These are phyloP conservation scores for Euplagia quadripunctaria DNA, from an alignment of 2,888 invertebrate species.

Conservation along the genomic window DNA sequence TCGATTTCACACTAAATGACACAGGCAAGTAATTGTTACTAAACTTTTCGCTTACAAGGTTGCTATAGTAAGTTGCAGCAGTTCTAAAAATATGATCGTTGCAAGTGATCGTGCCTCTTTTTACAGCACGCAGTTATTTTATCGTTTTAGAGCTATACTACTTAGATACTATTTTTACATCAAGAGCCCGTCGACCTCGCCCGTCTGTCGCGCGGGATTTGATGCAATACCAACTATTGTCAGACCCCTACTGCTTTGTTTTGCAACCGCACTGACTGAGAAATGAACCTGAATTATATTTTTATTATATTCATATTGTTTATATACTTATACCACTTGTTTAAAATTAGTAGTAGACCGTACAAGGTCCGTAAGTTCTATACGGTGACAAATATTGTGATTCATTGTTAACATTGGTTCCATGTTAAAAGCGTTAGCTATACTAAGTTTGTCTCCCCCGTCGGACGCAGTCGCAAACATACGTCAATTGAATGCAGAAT, in stretches of 20 bases:
- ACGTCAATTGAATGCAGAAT: slow-evolving; percentile 79
- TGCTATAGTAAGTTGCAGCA: slow-evolving; percentile 35
- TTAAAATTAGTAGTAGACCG: slow-evolving; percentile 42
- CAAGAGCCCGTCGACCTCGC: slow-evolving; percentile 67
- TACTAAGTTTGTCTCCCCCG: slow-evolving; percentile 67
- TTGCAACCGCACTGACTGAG: slow-evolving; percentile 57
- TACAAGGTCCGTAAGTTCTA: slow-evolving; percentile 41
- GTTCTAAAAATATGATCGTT: slow-evolving; percentile 49
- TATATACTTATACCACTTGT: slow-evolving; percentile 21
- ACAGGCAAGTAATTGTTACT: slow-evolving; percentile 38
- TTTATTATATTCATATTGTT: slow-evolving; percentile 31
- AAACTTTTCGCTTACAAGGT: slow-evolving; percentile 44
- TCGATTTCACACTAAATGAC: slow-evolving; percentile 32
- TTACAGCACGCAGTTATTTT: slow-evolving; percentile 45
- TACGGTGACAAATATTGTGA: slow-evolving; percentile 60
- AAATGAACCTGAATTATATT: slow-evolving; percentile 57
- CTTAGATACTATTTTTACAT: slow-evolving; percentile 58
- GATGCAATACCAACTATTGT: slow-evolving; percentile 71
- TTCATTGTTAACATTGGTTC: slow-evolving; percentile 62
- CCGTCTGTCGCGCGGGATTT: slow-evolving; percentile 65
- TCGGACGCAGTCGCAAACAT: slow-evolving; percentile 55
- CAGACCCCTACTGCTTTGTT: slow-evolving; percentile 62
- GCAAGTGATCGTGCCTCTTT: slow-evolving; percentile 40
- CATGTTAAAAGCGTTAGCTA: slow-evolving; percentile 63
- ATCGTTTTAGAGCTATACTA: slow-evolving; percentile 53